These are phyloP conservation scores for Machimus atricapillus DNA, from an alignment of 2,888 invertebrate species.

Conservation along the genomic window DNA sequence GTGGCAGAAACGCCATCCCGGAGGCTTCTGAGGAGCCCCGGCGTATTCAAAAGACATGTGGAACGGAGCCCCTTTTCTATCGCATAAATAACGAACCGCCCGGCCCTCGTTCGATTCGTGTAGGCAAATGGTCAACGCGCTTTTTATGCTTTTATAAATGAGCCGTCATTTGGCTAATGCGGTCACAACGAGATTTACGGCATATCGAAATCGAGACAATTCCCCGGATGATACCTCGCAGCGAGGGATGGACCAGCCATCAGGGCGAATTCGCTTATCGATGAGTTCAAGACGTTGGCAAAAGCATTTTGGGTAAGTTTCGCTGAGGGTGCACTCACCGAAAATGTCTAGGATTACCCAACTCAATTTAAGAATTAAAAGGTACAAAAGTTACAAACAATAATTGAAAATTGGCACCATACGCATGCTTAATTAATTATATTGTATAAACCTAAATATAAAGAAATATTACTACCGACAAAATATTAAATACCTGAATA, in stretches of 20 bases:
- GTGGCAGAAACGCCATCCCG: conserved; percentile 23
- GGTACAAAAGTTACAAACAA: background rate
- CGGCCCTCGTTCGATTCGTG: background rate
- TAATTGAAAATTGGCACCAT: too few relatives aligned
- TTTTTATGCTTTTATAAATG: conserved; percentile 17
- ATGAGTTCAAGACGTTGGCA: background rate
- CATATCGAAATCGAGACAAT: background rate
- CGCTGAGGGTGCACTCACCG: background rate
- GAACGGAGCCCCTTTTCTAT: conserved; percentile 16
- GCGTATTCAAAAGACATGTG: background rate
- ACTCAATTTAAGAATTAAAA: background rate
- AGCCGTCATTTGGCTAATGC: conserved; percentile 34
- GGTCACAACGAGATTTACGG: conserved; percentile 35
- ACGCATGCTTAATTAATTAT: too few relatives aligned
- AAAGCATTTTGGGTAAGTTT: background rate
- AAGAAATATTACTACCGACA: too few relatives aligned
- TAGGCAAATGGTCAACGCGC: conserved; percentile 28
- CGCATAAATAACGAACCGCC: conserved; percentile 16
- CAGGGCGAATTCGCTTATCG: background rate
- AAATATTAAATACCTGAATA: too few relatives aligned
- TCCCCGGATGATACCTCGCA: background rate
- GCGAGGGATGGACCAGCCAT: background rate
- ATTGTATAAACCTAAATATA: too few relatives aligned
- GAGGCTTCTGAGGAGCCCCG: background rate
- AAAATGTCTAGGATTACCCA: too few relatives aligned